These are phyloP conservation scores for Syrmaticus mikado DNA, from an alignment of 2,113 vertebrate genomes.

Conservation along the genomic window DNA sequence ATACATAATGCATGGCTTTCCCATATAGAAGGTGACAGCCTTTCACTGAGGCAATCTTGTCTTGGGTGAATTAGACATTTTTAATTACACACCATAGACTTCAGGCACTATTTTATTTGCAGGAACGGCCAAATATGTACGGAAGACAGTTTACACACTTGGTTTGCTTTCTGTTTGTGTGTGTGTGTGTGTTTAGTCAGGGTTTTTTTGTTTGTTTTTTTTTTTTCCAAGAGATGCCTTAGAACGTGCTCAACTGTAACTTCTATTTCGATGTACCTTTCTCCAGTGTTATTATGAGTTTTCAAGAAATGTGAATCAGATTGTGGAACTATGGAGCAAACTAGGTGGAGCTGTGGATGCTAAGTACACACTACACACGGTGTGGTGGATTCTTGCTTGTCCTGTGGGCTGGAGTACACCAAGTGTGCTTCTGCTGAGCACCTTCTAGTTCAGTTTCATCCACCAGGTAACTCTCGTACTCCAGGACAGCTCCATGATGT, in stretches of 20 bases:
- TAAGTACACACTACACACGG: rapidly evolving
- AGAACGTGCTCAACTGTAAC: background rate
- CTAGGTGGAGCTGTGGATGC: rapidly evolving
- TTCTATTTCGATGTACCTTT: background rate
- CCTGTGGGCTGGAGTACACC: rapidly evolving
- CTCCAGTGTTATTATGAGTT: background rate
- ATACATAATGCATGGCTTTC: conserved; percentile 57
- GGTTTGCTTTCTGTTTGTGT: background rate
- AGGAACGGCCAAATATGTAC: background rate
- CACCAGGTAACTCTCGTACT: background rate
- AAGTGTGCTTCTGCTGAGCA: background rate
- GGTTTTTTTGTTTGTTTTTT: background rate
- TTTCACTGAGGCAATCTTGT: background rate
- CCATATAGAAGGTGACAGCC: conserved; percentile 31
- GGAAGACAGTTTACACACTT: background rate
- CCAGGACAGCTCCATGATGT: rapidly evolving
- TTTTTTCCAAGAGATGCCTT: background rate
- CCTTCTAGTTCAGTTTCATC: background rate
- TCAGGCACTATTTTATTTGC: conserved; percentile 40
- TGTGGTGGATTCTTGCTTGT: background rate
- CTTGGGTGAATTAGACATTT: conserved; percentile 34
- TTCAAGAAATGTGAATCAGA: background rate
- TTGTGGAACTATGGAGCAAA: background rate
- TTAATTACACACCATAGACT: conserved; percentile 44
- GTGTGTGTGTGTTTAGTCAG: no score